phyloP scores from a whole-genome alignment of 1,140 invertebrate genomes.

The Diorhabda carinulata region DNA sequence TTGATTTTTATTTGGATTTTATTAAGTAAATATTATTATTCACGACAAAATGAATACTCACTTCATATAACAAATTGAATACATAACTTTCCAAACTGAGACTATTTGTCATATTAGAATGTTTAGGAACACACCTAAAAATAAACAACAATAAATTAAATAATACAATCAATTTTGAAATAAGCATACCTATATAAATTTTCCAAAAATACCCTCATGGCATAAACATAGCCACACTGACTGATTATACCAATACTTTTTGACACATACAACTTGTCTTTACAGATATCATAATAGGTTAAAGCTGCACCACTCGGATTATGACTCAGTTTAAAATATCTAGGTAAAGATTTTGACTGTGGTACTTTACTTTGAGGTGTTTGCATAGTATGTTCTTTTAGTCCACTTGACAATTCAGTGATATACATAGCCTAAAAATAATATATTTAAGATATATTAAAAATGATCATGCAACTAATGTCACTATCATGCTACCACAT shows the following conservation, averaged over 20 bases:
- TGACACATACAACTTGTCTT: slow-evolving; percentile 90
- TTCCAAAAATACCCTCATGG: slow-evolving; percentile 78
- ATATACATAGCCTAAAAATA: slow-evolving; percentile 80
- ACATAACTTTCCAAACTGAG: slow-evolving; percentile 88
- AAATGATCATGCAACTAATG: too few species aligned
- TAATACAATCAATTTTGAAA: not conserved
- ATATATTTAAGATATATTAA: not conserved
- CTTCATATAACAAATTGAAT: slow-evolving; percentile 92
- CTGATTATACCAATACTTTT: slow-evolving; percentile 92
- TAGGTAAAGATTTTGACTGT: slow-evolving; percentile 73
- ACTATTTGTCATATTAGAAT: slow-evolving; percentile 65
- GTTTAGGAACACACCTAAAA: slow-evolving; percentile 68
- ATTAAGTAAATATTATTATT: too few species aligned
- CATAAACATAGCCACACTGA: slow-evolving; percentile 84
- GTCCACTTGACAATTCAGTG: slow-evolving; percentile 79
- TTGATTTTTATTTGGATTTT: too few species aligned
- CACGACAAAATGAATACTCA: slow-evolving; percentile 49
- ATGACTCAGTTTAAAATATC: slow-evolving; percentile 82
- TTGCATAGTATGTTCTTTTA: slow-evolving; percentile 55
- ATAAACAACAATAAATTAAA: not conserved
- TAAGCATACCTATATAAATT: slow-evolving; percentile 74
- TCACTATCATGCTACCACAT: too few species aligned
- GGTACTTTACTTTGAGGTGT: slow-evolving; percentile 53
- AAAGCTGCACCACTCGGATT: slow-evolving; percentile 67
- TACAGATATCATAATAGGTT: slow-evolving; percentile 87